A percentile compares a stretch with the other conserved stretches of the same genome.
phyloP scores from a whole-genome alignment of 1,140 invertebrate genomes.

The Atopsyche davidsoni region DNA sequence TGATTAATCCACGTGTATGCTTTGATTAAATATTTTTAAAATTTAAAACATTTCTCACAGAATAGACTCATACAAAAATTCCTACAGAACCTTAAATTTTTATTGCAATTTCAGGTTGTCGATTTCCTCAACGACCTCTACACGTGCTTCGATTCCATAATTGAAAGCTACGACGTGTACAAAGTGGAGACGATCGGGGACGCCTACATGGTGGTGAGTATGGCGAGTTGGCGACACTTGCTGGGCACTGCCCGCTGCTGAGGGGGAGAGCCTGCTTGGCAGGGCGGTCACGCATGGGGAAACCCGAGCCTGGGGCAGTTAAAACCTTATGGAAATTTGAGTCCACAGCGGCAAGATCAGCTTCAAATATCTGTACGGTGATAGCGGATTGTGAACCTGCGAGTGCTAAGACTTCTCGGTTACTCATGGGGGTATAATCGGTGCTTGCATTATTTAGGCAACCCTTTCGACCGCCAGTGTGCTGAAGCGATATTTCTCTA shows the following conservation, averaged over 20 bases:
- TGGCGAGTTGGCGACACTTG: background rate
- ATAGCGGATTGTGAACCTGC: no score
- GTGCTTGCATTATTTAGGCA: no score
- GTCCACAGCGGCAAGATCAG: background rate
- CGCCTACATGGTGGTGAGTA: slow-evolving; percentile 81
- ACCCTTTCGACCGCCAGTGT: no score
- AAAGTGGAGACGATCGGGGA: slow-evolving; percentile 91
- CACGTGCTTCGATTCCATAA: slow-evolving; percentile 89
- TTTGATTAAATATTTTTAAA: no score
- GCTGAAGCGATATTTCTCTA: no score
- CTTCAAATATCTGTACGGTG: no score
- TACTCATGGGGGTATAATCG: no score
- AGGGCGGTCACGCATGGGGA: background rate
- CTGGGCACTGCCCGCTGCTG: background rate
- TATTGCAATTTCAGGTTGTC: slow-evolving; percentile 61
- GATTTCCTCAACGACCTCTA: slow-evolving; percentile 88
- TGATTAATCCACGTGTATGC: no score
- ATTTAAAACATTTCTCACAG: no score
- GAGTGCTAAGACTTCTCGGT: no score
- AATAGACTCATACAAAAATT: slow-evolving; percentile 5
- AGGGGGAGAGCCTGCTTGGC: background rate
- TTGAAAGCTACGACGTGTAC: slow-evolving; percentile 88
- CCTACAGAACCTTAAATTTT: slow-evolving; percentile 13
- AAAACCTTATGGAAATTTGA: background rate
- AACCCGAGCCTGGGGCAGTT: background rate